Base-by-base conservation (phyloP, 2,888 invertebrate genomes). In the Uropetala carovei region DNA sequence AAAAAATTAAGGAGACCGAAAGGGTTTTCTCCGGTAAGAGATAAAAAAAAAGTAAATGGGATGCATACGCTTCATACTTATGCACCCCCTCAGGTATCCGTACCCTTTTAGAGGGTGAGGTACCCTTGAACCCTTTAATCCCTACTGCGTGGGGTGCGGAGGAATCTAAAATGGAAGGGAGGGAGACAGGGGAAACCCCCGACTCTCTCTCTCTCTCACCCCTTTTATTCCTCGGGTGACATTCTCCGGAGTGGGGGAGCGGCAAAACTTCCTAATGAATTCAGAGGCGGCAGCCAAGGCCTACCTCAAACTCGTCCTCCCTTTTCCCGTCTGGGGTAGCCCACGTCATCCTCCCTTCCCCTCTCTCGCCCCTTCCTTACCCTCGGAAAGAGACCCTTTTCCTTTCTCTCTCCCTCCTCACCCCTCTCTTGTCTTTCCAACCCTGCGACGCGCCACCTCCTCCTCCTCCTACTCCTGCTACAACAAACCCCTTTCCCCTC, bases 231-330 rank as follows among this genome's bases (percentile, higher is more conserved):
- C 75, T 75, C 75, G 22, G 75, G 22, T 75, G 75, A 75, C 75
- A 75, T 75, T 75, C 75, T 75, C 75, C 43, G 89, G 89, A 30
- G 64, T 18, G 64, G 59, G 60, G 82, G 60, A 30, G 58, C 43
- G 57, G 43, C 89, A 64, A 30, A n/a, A 89, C 89, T 89, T 89
- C 89, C 89, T 89, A 89, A 89, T 89, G 89, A 89, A 89, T 89
- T 89, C 89, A 64, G 22, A 22, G 43, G 56, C 43, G 83, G 18
- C 83, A 64, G 64, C 89, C 89, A 64, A 89, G 89, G 89, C 89
- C 89, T 89, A 89, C 89, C 89, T 89, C 89, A 89, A 64, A 89
- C 43, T 89, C 89, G 27, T 60, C 75, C 75, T 60, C 75, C 75
- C 75, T 75, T 75, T 75, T 43, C 89, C 13, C 43, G 43, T 43